Evolutionary conservation across 1,140 invertebrate genomes (phyloP), one percentile per base, ranked within the genome.

Genomic region (Megalopta genalis): DNA sequence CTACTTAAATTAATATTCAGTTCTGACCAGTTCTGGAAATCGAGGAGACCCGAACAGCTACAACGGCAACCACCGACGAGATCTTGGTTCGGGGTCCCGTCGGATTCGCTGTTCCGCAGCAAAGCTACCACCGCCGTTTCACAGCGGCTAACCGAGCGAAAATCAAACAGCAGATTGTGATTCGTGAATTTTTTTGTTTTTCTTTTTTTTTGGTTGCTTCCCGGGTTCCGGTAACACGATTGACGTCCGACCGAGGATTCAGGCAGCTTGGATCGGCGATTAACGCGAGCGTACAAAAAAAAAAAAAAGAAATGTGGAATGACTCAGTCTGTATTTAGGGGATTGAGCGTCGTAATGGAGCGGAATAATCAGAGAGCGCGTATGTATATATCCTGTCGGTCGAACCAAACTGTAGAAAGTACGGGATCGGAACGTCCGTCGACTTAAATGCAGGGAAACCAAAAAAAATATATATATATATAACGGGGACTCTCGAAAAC

Each of bases 111-210:
- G 32, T 32, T 1, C 4, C 32, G 32, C 32, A 32, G 32, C 32
- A 4, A 2, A 4, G 42, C 42, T 46, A 46, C 42, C 42, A 46
- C 42, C 42, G 10, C 42, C 42, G 42, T 46, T 46, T 46, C 42
- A 46, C 42, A 46, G 78, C 49, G 77, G 77, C 73, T 66, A 82
- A 78, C 77, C 68, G 18, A 84, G 82, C 65, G 37, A 37, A 79
- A 84, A 57, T 12, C 69, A 18, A 68, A n/a, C 66, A 39, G 73
- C 62, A 78, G 4, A 32, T 32, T 54, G 1, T 25, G 27, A 46
- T 12, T 4, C 25, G 57, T 70, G 75, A 23, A 14, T 14, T 12
- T 14, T 52, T 52, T 52, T 12, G 14, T 52, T 18, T 7, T 6
- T 7, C 0, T 16, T 52, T 18, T 21, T 21, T 18, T 16, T 21